A percentile compares a stretch with the other conserved stretches of the same genome.
These are phyloP conservation scores for Zaprionus ghesquierei DNA, from an alignment of 1,140 invertebrate species.

Conservation along the genomic window DNA sequence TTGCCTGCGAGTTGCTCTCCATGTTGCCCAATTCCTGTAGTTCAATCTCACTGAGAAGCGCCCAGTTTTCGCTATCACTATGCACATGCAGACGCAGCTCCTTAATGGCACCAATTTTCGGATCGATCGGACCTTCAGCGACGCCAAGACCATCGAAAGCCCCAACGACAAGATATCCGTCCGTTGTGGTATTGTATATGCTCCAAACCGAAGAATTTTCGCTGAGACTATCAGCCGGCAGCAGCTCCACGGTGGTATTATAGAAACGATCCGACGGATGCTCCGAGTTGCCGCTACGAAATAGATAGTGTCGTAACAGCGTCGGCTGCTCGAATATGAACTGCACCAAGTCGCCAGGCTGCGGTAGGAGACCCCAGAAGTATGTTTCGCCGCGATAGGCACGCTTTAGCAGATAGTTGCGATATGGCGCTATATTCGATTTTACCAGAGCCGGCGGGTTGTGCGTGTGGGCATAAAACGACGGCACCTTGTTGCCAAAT, in stretches of 20 bases:
- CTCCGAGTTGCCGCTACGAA: conserved; percentile 95
- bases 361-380: conserved; percentile 96
- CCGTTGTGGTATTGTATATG: conserved; percentile 86
- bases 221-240: conserved; percentile 84
- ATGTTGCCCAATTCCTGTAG: conserved; percentile 84
- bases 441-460: conserved; percentile 89
- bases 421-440: conserved; percentile 92
- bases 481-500: conserved; percentile 91
- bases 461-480: conserved; percentile 92
- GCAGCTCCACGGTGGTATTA: conserved; percentile 94
- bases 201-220: conserved; percentile 81
- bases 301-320: conserved; percentile 90
- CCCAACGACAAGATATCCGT: conserved; percentile 89
- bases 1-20: conserved; percentile 49
- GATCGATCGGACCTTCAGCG: conserved; percentile 88
- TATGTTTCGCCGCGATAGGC: conserved; percentile 95
- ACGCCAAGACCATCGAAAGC: conserved; percentile 91
- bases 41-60: conserved; percentile 91
- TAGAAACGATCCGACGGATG: conserved; percentile 95
- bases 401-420: conserved; percentile 90
- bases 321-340: conserved; percentile 92
- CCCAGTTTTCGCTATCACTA: conserved; percentile 93
- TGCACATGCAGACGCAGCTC: conserved; percentile 90
- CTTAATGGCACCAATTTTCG: conserved; percentile 87
- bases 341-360: conserved; percentile 91